phyloP scores from a whole-genome alignment of 2,113 vertebrate genomes.

The Labeo catla region DNA sequence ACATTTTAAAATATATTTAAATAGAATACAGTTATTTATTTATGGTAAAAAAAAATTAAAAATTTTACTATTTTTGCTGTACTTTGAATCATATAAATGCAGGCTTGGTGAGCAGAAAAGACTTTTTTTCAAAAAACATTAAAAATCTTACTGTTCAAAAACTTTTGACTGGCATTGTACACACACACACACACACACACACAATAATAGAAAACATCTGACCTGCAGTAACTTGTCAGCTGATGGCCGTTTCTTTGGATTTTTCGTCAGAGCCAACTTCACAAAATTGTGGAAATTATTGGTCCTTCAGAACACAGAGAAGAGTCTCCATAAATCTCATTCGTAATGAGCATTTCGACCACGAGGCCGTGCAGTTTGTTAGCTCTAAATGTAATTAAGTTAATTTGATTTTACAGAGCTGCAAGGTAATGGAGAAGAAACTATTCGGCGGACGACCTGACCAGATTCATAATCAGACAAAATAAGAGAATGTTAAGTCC shows the following conservation, averaged over 20 bases:
- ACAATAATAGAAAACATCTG: constrained; percentile 35
- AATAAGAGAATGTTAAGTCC: constrained; percentile 22
- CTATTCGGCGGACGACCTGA: not conserved
- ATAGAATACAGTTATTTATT: too few relatives aligned
- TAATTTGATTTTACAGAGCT: constrained; percentile 40
- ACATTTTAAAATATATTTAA: too few relatives aligned
- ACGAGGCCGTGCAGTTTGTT: not conserved
- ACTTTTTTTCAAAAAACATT: too few relatives aligned
- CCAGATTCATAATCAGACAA: constrained; percentile 27
- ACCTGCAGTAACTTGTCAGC: constrained; percentile 87
- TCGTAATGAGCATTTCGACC: not conserved
- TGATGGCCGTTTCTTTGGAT: constrained; percentile 85
- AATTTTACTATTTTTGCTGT: too few relatives aligned
- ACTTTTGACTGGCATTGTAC: too few relatives aligned
- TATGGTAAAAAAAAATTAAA: too few relatives aligned
- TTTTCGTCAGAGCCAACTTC: constrained; percentile 89
- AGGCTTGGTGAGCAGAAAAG: too few relatives aligned
- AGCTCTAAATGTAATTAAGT: constrained; percentile 21
- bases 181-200: too few relatives aligned
- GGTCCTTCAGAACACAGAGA: constrained; percentile 72
- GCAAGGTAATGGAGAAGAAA: constrained; percentile 35
- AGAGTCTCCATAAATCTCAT: constrained; percentile 9
- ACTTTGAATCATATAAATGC: too few relatives aligned
- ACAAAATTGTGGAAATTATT: constrained; percentile 88
- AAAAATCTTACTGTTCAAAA: too few relatives aligned